Evolutionary conservation across 2,888 invertebrate genomes (phyloP).

Genomic region (Himalopsyche japonica): DNA sequence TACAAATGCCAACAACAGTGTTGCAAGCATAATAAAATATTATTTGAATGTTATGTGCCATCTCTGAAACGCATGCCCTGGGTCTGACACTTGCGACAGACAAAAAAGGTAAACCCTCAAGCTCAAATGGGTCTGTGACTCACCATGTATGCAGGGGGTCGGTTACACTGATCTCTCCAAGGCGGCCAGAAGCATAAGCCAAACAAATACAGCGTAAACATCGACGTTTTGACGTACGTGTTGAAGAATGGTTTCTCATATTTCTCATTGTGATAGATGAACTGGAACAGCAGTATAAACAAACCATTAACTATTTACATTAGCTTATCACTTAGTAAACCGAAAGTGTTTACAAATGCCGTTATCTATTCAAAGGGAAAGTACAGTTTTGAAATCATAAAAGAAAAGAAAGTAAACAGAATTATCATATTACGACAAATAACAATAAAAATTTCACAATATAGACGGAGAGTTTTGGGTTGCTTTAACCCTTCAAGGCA

Average conservation of each 20-base stretch:
- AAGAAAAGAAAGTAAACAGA: no score
- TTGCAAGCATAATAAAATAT: no score
- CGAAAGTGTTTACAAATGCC: background rate
- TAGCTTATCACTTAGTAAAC: background rate
- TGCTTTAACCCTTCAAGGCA: no score
- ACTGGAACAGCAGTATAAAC: slow-evolving; percentile 63
- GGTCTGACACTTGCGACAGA: no score
- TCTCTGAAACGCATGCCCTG: no score
- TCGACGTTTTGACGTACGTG: slow-evolving; percentile 92
- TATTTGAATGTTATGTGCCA: no score
- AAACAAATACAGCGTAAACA: slow-evolving; percentile 89
- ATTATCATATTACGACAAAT: no score
- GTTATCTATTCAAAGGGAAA: background rate
- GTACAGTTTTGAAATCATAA: no score
- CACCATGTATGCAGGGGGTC: slow-evolving; percentile 74
- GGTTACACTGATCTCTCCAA: slow-evolving; percentile 84
- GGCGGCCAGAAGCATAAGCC: slow-evolving; percentile 88
- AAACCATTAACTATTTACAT: background rate
- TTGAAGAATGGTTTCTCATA: slow-evolving; percentile 94
- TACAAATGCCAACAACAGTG: no score
- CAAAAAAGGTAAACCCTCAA: no score
- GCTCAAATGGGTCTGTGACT: slow-evolving; percentile 42
- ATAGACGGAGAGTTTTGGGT: no score
- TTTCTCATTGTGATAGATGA: slow-evolving; percentile 80
- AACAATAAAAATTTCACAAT: no score